Base-by-base conservation (phyloP, 2,888 invertebrate species). In the Eucriotettix oculatus region DNA sequence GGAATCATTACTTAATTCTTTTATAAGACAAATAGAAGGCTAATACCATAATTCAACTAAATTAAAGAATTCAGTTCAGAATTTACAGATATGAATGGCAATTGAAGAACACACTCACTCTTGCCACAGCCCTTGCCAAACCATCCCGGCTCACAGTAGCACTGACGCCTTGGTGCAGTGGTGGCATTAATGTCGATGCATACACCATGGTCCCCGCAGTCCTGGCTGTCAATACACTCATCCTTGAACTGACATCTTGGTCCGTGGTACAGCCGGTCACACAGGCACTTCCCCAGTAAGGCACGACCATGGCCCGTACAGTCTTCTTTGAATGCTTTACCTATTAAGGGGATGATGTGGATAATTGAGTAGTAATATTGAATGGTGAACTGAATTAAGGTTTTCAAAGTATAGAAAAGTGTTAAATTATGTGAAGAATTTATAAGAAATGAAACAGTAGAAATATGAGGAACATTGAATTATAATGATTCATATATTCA, bases 131-230 rank as follows among this genome's bases (percentile, higher is more conserved):
- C 85, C 29, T 83, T 79, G 3, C 95, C 95, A 69, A 86, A 90
- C 82, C 87, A 93, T 16, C 96, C 96, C 59, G 83, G 78, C 62
- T 90, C 85, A 70, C 96, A 97, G 73, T 88, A 97, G 71, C 97
- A 97, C 69, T 89, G 87, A 66, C 81, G 83, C 52, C 81, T 81
- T 0, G 95, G 95, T 10, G 87, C 79, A 41, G 88, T 85, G 0
- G 90, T 90, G 3, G 91, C 85, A 63, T 85, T 80, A 16, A 88
- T 76, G 69, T 91, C 86, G 16, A 92, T 76, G 71, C 97, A 97
- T 68, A 85, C 83, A 57, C 96, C 96, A 60, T 88, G 82, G 61
- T 82, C 78, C 0, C 91, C 90, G 70, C 97, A 97, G 71, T 96
- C 94, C 12, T 78, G 79, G 71, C 93, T 86, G 57, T 83, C 85